These are phyloP conservation scores for Haplotaxodon microlepis DNA, from an alignment of 2,113 vertebrate genomes.

Conservation along the genomic window DNA sequence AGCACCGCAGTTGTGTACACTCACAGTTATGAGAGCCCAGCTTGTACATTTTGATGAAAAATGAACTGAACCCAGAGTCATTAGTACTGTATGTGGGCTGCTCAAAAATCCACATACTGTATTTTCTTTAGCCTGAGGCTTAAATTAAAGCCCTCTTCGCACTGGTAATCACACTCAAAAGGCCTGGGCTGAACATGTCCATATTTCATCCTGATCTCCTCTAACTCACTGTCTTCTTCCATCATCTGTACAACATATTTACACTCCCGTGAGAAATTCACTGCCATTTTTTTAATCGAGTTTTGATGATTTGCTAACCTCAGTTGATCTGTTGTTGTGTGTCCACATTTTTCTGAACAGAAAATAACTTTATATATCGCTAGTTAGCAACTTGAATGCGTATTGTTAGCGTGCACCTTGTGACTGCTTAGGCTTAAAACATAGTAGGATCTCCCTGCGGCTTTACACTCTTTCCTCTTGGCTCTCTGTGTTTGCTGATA, in stretches of 20 bases:
- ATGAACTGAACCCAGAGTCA: background rate
- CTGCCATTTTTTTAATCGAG: background rate
- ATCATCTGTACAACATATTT: background rate
- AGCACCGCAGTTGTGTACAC: background rate
- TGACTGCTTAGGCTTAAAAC: background rate
- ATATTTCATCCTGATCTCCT: slow-evolving; percentile 2
- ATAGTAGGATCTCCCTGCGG: background rate
- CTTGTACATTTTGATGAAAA: slow-evolving; percentile 19
- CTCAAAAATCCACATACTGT: slow-evolving; percentile 1
- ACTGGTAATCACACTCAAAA: slow-evolving; percentile 14
- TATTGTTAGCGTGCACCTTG: background rate
- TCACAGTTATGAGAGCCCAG: background rate
- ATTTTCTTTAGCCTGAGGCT: slow-evolving; percentile 10
- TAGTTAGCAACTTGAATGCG: background rate
- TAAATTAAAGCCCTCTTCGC: slow-evolving; percentile 26
- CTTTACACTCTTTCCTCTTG: background rate
- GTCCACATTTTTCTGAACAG: background rate
- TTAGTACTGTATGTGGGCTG: slow-evolving; percentile 10
- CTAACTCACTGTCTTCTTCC: background rate
- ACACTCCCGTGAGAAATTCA: background rate
- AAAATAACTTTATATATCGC: background rate
- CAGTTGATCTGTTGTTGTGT: background rate
- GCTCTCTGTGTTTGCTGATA: background rate
- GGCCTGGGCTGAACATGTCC: background rate
- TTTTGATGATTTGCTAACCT: background rate